Percentiles rank a stretch among this genome's conserved stretches.
Evolutionary conservation across 2,888 invertebrate genomes (phyloP).

Genomic region (Meiosimyza decipiens): DNA sequence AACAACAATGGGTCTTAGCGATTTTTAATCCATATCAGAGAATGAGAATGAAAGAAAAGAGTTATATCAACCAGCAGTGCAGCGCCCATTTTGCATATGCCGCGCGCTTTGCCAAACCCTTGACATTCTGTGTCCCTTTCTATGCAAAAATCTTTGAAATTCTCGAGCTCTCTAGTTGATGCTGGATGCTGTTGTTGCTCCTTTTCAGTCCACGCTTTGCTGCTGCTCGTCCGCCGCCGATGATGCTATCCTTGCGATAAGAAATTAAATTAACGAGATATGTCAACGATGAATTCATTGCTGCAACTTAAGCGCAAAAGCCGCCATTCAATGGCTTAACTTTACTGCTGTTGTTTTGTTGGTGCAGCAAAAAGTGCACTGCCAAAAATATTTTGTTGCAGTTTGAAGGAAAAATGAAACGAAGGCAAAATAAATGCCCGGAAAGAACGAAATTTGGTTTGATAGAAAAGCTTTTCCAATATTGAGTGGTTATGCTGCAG

Average conservation of each 20-base stretch:
- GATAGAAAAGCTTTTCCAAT: too few species aligned
- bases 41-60: too few species aligned
- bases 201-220: slow-evolving; percentile 7
- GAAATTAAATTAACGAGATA: slow-evolving; percentile 67
- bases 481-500: too few species aligned
- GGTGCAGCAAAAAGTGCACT: background rate
- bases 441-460: too few species aligned
- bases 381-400: too few species aligned
- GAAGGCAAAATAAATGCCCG: too few species aligned
- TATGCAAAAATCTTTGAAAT: background rate
- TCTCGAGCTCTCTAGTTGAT: too few species aligned
- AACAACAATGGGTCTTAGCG: background rate
- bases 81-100: slow-evolving; percentile 32
- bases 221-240: slow-evolving; percentile 22
- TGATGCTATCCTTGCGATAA: slow-evolving; percentile 64
- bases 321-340: slow-evolving; percentile 56
- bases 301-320: slow-evolving; percentile 65
- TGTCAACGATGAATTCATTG: slow-evolving; percentile 66
- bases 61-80: slow-evolving; percentile 8
- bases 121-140: slow-evolving; percentile 11
- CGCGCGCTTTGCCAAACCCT: slow-evolving; percentile 1
- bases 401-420: too few species aligned
- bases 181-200: slow-evolving; percentile 7
- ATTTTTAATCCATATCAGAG: too few species aligned
- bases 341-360: slow-evolving; percentile 2